Evolutionary conservation across 2,797 vertebrate genomes (phyloP), one percentile per base, ranked within the genome.

Genomic region (Xerus rutilus): DNA sequence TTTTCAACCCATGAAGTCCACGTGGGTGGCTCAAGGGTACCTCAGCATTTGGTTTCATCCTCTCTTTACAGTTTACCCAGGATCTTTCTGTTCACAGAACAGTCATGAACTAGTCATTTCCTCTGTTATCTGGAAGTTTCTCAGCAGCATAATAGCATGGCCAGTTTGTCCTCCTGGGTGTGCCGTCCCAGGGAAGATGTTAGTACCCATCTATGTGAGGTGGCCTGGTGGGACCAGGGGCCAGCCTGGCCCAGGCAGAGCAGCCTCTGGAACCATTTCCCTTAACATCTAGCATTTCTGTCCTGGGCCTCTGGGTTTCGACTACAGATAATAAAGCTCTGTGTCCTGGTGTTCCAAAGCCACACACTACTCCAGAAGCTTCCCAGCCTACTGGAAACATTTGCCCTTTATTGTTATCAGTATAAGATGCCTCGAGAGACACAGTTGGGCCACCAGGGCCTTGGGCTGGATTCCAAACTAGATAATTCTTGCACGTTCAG

Each of bases 201-300:
- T 54, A 32, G n/a, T 59, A 21, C 5, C 70, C 0, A 0, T 35
- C 65, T 18, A 21, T 0, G 1, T 25, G 43, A 43, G 65, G 70
- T 15, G 17, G 54, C 43, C 64, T 67, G 49, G 17, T 64, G 23
- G 23, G 2, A 7, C 77, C 43, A 32, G 45, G 74, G 69, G 54
- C n/a, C 5, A 54, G 70, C 57, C 72, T n/a, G 21, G 1, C 30
- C 9, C 3, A 13, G n/a, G 18, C 70, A 30, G 39, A 81, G 30
- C 85, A 39, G 59, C 57, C n/a, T 0, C 1, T 0, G 23, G 73
- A 5, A 6, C 39, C 39, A 1, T 14, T 15, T 52, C 57, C 39
- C 28, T 47, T 13, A 4, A 35, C 21, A 1, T 20, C 21, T 5
- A 1, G 23, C 47, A 83, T 45, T 47, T 39, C 4, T 6, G 1